These are phyloP conservation scores for Caradrina kadenii DNA, from an alignment of 2,888 invertebrate species.

Conservation along the genomic window DNA sequence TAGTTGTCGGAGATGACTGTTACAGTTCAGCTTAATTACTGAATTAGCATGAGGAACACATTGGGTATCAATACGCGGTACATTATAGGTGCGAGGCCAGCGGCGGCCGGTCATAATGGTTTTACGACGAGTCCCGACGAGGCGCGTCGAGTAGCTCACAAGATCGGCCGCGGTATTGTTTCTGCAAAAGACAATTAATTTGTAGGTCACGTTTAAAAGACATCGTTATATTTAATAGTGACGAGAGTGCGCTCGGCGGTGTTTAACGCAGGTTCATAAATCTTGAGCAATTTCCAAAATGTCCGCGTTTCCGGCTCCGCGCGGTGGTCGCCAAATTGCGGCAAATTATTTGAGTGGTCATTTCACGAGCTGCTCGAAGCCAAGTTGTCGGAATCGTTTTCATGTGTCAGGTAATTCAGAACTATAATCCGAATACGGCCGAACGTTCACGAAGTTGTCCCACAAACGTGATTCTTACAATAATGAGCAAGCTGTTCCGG, in stretches of 20 bases:
- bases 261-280: slow-evolving; percentile 40
- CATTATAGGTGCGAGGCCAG: slow-evolving; percentile 11
- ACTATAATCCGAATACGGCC: slow-evolving; percentile 4
- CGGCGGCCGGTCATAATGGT: slow-evolving; percentile 20
- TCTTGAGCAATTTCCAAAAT: slow-evolving; percentile 33
- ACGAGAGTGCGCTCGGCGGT: slow-evolving; percentile 16
- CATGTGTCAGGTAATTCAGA: slow-evolving; percentile 4
- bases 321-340: neutral
- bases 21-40: slow-evolving; percentile 9
- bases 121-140: slow-evolving; percentile 20
- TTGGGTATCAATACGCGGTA: slow-evolving; percentile 1
- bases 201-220: slow-evolving; percentile 10
- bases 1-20: neutral
- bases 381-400: slow-evolving; percentile 19
- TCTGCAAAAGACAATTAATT: slow-evolving; percentile 14
- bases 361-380: slow-evolving; percentile 12
- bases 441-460: neutral
- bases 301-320: slow-evolving; percentile 22
- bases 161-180: neutral
- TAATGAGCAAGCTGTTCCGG: neutral
- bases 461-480: neutral
- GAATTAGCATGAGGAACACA: slow-evolving; percentile 34
- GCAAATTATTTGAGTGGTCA: slow-evolving; percentile 28
- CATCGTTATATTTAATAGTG: slow-evolving; percentile 12
- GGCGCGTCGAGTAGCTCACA: neutral